A percentile compares a stretch with the other conserved stretches of the same genome.
phyloP scores from a whole-genome alignment of 92 coral and sea anemone species.

The Parazoanthus swiftii region DNA sequence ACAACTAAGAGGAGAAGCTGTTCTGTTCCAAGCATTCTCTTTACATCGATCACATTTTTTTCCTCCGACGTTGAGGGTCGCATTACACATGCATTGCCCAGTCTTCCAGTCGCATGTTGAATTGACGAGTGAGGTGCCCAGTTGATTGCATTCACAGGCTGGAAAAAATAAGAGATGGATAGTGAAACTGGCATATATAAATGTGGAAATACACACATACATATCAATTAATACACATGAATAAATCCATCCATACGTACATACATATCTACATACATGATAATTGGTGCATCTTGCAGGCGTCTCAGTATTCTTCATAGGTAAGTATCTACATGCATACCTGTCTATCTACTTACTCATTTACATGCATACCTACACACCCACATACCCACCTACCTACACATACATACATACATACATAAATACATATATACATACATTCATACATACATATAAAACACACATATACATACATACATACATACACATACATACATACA shows the following conservation, averaged over 20 bases:
- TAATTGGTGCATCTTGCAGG: no score
- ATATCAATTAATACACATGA: no score
- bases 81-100: slow-evolving; percentile 90
- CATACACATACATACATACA: background rate
- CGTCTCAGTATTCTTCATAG: no score
- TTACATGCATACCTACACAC: no score
- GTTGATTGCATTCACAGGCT: slow-evolving; percentile 80
- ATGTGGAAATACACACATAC: background rate
- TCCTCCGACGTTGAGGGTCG: slow-evolving; percentile 75
- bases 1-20: slow-evolving; percentile 71
- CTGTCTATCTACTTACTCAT: no score
- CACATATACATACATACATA: no score
- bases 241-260: no score
- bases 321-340: no score
- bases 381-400: no score
- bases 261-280: no score
- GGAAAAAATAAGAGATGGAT: background rate
- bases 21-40: slow-evolving; percentile 83
- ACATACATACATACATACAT: no score
- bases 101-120: slow-evolving; percentile 74
- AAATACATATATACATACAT: background rate
- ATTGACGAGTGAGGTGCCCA: slow-evolving; percentile 70
- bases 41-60: slow-evolving; percentile 80
- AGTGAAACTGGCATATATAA: background rate
- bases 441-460: background rate